phyloP scores from a whole-genome alignment of 2,888 invertebrate genomes.

The Pachycephus smyrnensis region DNA sequence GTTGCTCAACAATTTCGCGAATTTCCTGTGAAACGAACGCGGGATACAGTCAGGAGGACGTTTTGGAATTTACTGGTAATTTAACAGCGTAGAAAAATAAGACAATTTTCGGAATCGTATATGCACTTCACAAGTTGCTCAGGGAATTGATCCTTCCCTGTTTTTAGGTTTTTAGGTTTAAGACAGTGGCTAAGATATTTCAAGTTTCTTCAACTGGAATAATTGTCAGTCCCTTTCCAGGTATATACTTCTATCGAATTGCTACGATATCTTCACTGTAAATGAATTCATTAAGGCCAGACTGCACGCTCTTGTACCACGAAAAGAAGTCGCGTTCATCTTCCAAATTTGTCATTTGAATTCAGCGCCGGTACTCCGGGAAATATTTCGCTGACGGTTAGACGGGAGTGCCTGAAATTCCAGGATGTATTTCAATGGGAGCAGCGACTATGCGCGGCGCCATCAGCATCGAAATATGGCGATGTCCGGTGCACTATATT shows the following conservation, averaged over 20 bases:
- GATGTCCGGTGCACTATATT: conserved; percentile 26
- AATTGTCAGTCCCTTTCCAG: background rate
- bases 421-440: conserved; percentile 4
- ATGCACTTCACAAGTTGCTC: too few relatives aligned
- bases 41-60: too few relatives aligned
- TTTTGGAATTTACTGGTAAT: too few relatives aligned
- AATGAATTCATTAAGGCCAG: conserved; percentile 12
- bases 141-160: too few relatives aligned
- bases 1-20: background rate
- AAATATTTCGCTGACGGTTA: background rate
- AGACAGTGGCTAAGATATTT: background rate
- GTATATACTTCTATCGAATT: background rate
- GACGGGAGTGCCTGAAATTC: conserved; percentile 18
- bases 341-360: conserved; percentile 20
- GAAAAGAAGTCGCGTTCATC: conserved; percentile 13
- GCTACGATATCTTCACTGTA: background rate
- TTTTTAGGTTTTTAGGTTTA: background rate
- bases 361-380: background rate
- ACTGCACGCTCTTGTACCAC: background rate
- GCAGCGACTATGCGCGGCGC: conserved; percentile 13
- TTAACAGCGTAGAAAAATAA: too few relatives aligned
- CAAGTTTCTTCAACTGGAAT: background rate
- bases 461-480: conserved; percentile 32
- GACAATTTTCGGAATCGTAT: too few relatives aligned
- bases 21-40: too few relatives aligned